Base-by-base conservation (phyloP, 2,113 vertebrate genomes). In the Nematolebias whitei region DNA sequence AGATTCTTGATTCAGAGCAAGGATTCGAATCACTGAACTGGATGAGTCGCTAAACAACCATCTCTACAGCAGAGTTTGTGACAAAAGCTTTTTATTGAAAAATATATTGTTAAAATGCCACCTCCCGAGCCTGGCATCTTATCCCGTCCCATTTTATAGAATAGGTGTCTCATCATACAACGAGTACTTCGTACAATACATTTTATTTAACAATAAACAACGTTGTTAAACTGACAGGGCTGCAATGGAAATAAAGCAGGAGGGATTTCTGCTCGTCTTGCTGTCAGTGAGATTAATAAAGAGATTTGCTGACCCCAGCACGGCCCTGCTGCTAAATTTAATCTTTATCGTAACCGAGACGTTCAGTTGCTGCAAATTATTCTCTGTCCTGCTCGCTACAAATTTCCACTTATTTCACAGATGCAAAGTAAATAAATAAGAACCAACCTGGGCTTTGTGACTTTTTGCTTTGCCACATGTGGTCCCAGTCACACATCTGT, bases 371-470 rank as follows among this genome's bases (percentile, higher is more conserved):
- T 38, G 12, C 32, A 64, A 54, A 13, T 16, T 35, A 52, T 44
- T 15, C 18, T 23, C 57, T 12, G 18, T 50, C 26, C 40, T 24
- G 18, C 48, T 40, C 23, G 4, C 29, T 43, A 40, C 49, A 23
- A 65, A 47, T 61, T 35, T 24, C 52, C 40, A 22, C 50, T 57
- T 19, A 29, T 26, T 63, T 22, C 24, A 59, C n/a, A 54, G 47
- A 45, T 59, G 47, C 4, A 39, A 68, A 65, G 12, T n/a, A 78
- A 81, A 56, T 26, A 26, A 64, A 23, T n/a, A n/a, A n/a, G 23
- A 19, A 35, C 57, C 22, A 67, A 62, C 2, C 12, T 39, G 11
- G 9, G 38, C 8, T 39, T 39, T 29, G 7, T 7, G 26, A 4
- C 26, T 29, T 29, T 29, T 29, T 29, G 26, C 26, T 29, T 29